phyloP scores from a whole-genome alignment of 2,797 vertebrate genomes.

The Tamandua tetradactyla region DNA sequence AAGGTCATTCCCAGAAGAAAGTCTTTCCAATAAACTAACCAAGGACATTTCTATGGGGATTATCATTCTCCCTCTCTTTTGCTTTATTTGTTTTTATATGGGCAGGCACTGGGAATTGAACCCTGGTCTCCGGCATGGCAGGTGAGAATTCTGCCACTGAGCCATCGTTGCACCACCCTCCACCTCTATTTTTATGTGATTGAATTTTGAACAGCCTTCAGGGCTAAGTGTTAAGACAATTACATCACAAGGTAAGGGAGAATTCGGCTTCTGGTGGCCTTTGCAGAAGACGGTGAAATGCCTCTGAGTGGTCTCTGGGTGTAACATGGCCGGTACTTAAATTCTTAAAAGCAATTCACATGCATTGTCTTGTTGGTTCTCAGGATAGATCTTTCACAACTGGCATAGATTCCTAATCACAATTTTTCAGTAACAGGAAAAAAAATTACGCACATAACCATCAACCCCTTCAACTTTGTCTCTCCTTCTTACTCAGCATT shows the following conservation, averaged over 20 bases:
- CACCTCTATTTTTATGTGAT: too few relatives aligned
- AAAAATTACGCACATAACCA: neutral
- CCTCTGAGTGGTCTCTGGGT: neutral
- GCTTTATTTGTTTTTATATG: too few relatives aligned
- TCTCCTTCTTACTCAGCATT: neutral
- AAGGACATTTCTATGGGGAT: too few relatives aligned
- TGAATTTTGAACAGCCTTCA: neutral
- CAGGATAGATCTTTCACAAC: neutral
- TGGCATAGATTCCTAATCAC: neutral
- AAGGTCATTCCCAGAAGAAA: too few relatives aligned
- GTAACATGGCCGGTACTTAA: neutral
- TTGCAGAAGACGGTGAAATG: neutral
- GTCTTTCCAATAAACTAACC: too few relatives aligned
- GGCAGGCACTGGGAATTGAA: too few relatives aligned
- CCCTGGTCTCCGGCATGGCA: too few relatives aligned
- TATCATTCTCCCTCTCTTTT: too few relatives aligned
- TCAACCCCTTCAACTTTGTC: neutral
- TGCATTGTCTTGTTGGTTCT: neutral
- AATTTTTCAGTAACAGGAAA: neutral
- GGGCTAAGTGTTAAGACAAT: neutral
- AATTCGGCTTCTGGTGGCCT: neutral
- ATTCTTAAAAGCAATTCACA: neutral
- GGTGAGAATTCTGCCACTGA: too few relatives aligned
- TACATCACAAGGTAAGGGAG: neutral
- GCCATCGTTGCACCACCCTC: too few relatives aligned